Percentiles rank a stretch among this genome's conserved stretches.
These are phyloP conservation scores for Sebastes flavidus DNA, from an alignment of 2,797 vertebrate species.

Conservation along the genomic window DNA sequence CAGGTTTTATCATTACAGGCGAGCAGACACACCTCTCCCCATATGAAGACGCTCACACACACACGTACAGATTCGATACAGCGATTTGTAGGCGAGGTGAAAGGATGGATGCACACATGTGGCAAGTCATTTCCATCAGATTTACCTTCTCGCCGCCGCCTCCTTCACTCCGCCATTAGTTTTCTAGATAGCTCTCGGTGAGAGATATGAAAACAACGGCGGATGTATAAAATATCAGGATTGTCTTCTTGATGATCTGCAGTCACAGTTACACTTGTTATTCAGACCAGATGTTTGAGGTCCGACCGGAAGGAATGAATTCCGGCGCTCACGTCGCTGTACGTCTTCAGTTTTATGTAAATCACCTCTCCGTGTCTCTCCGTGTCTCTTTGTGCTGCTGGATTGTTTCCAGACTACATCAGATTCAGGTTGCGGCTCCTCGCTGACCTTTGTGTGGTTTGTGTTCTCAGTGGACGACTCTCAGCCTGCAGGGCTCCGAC, in stretches of 20 bases:
- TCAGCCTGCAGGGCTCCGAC: not conserved
- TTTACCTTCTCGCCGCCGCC: constrained; percentile 28
- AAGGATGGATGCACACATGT: constrained; percentile 27
- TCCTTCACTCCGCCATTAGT: constrained; percentile 28
- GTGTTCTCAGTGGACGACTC: constrained; percentile 3
- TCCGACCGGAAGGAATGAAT: constrained; percentile 37
- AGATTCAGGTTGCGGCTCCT: not conserved
- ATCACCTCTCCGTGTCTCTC: not conserved
- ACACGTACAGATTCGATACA: constrained; percentile 24
- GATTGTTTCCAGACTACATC: not conserved
- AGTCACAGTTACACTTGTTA: constrained; percentile 42
- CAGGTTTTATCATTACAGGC: constrained; percentile 16
- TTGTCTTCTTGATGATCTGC: constrained; percentile 33
- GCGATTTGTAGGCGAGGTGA: constrained; percentile 42
- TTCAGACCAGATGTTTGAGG: constrained; percentile 44
- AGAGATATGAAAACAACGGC: constrained; percentile 39
- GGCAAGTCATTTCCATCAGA: constrained; percentile 53
- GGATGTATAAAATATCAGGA: constrained; percentile 30
- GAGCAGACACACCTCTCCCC: constrained; percentile 7
- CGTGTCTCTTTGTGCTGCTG: not conserved
- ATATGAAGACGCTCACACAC: constrained; percentile 9
- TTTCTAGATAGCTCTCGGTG: constrained; percentile 10
- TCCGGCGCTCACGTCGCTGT: not conserved
- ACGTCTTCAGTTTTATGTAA: constrained; percentile 34
- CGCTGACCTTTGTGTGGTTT: constrained; percentile 8